Evolutionary conservation across 2,888 invertebrate species (phyloP).

Genomic region (Drosophila quinaria): DNA sequence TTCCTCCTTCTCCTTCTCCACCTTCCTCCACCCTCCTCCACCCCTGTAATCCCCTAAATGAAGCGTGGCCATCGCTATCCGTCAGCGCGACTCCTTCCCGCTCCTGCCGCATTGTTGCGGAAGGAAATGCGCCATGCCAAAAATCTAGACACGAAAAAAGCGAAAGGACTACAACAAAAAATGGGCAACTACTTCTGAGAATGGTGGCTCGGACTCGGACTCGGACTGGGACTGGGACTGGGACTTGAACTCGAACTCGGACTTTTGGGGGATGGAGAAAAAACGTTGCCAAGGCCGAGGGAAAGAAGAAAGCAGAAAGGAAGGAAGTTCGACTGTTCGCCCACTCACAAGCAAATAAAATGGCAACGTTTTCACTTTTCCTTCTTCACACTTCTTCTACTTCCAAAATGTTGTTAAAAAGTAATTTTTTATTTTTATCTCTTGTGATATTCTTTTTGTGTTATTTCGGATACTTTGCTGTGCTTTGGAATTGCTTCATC

Average conservation of each 20-base stretch:
- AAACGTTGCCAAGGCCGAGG: not conserved
- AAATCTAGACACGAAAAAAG: conserved; percentile 53
- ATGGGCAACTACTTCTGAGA: conserved; percentile 59
- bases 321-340: conserved; percentile 22
- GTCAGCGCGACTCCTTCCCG: conserved; percentile 39
- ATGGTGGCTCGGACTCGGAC: conserved; percentile 19
- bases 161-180: conserved; percentile 43
- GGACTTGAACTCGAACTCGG: no score
- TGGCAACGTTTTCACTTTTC: conserved; percentile 54
- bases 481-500: conserved; percentile 16
- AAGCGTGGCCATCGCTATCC: conserved; percentile 56
- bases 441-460: conserved; percentile 10
- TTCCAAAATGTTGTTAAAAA: conserved; percentile 23
- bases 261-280: conserved; percentile 7
- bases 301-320: not conserved
- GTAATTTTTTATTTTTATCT: conserved; percentile 28
- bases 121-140: conserved; percentile 69
- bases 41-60: conserved; percentile 21
- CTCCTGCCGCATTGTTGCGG: conserved; percentile 40
- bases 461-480: conserved; percentile 13
- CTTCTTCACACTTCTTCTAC: conserved; percentile 46
- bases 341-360: conserved; percentile 45
- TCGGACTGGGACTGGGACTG: not conserved
- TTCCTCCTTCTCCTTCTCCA: conserved; percentile 3
- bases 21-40: conserved; percentile 4